phyloP scores from a whole-genome alignment of 2,888 invertebrate species.

The Dascillus cervinus region DNA sequence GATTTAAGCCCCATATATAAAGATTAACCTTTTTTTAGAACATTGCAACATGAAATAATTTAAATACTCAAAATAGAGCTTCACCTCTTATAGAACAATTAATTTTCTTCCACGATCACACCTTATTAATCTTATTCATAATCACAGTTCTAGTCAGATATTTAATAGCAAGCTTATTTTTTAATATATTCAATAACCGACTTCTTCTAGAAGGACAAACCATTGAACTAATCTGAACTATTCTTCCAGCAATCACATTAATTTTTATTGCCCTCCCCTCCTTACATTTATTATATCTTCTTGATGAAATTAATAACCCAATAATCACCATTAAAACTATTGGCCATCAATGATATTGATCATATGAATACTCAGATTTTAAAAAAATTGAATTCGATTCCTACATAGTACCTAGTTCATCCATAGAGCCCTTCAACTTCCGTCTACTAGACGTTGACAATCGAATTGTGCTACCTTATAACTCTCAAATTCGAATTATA shows the following conservation, averaged over 20 bases:
- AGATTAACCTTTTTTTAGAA: constrained; percentile 58
- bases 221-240: constrained; percentile 60
- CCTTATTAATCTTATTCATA: constrained; percentile 53
- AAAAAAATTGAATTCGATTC: constrained; percentile 53
- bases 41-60: constrained; percentile 52
- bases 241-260: constrained; percentile 53
- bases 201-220: constrained; percentile 51
- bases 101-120: constrained; percentile 56
- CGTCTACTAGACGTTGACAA: constrained; percentile 60
- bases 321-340: constrained; percentile 53
- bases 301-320: constrained; percentile 55
- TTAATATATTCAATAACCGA: constrained; percentile 52
- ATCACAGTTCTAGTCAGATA: constrained; percentile 54
- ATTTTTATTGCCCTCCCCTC: constrained; percentile 57
- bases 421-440: constrained; percentile 41
- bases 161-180: constrained; percentile 48
- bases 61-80: constrained; percentile 52
- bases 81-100: constrained; percentile 61
- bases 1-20: constrained; percentile 62
- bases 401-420: constrained; percentile 48
- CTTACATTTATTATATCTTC: constrained; percentile 51
- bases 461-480: constrained; percentile 50
- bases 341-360: constrained; percentile 55
- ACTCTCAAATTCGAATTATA: constrained; percentile 56
- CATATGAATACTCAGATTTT: constrained; percentile 60